A percentile compares a stretch with the other conserved stretches of the same genome.
These are phyloP conservation scores for Lasioglossum figueresi DNA, from an alignment of 2,888 invertebrate species.

Conservation along the genomic window DNA sequence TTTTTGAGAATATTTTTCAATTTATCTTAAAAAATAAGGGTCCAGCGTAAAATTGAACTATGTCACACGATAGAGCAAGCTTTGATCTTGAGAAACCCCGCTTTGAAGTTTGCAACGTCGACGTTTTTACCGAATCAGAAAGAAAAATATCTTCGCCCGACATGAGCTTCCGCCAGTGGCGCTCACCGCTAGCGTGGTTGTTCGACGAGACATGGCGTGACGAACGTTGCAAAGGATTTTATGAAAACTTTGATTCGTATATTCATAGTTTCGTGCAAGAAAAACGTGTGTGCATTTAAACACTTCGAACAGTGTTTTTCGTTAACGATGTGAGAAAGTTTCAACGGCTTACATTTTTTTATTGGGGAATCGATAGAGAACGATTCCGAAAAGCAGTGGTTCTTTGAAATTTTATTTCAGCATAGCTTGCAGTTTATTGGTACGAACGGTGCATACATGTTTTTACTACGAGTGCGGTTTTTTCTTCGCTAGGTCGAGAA, in stretches of 20 bases:
- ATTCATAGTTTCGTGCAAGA: not conserved
- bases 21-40: no score
- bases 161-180: no score
- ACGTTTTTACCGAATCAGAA: no score
- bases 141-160: no score
- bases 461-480: slow-evolving; percentile 18
- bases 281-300: not conserved
- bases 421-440: slow-evolving; percentile 5
- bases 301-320: not conserved
- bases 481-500: not conserved
- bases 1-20: no score
- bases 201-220: no score
- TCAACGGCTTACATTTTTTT: not conserved
- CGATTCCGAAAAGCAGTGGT: not conserved
- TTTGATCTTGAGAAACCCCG: no score
- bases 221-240: no score
- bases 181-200: no score
- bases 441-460: slow-evolving; percentile 18
- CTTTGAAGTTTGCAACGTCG: no score
- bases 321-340: not conserved
- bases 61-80: no score
- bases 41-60: no score
- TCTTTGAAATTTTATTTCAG: not conserved
- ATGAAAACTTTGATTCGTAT: not conserved
- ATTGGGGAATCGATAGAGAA: not conserved